A percentile compares a stretch with the other conserved stretches of the same genome.
These are phyloP conservation scores for Petrophora chlorosata DNA, from an alignment of 2,888 invertebrate genomes.

Conservation along the genomic window DNA sequence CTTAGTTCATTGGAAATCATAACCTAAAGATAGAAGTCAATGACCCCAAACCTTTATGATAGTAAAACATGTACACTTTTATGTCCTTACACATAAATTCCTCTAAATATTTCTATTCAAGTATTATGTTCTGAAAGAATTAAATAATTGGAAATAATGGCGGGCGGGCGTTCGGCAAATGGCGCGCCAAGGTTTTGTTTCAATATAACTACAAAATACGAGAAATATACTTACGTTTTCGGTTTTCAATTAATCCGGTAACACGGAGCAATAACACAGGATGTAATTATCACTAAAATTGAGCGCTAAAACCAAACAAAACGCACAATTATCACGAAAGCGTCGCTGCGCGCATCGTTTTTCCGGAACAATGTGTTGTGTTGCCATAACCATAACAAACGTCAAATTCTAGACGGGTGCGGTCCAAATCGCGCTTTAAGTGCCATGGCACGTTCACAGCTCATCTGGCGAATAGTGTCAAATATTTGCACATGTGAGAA, in stretches of 20 bases:
- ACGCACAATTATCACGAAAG: conserved; percentile 50
- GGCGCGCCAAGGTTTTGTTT: conserved; percentile 52
- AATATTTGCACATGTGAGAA: too few species aligned
- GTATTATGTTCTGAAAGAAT: neutral
- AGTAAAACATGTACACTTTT: too few species aligned
- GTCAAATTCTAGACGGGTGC: neutral
- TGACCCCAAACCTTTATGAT: neutral
- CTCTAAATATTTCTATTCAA: too few species aligned
- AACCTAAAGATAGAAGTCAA: conserved; percentile 11
- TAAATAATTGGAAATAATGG: conserved; percentile 57
- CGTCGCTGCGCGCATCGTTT: conserved; percentile 59
- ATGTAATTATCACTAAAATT: conserved; percentile 46
- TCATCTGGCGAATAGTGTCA: too few species aligned
- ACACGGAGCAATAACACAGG: conserved; percentile 49
- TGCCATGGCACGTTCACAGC: too few species aligned
- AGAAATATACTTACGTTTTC: conserved; percentile 55
- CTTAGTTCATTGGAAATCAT: too few species aligned
- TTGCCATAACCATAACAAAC: conserved; percentile 31
- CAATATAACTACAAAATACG: conserved; percentile 28
- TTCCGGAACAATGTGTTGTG: conserved; percentile 46
- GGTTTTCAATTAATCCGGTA: conserved; percentile 45
- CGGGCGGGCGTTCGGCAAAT: conserved; percentile 67
- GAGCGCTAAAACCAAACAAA: conserved; percentile 48
- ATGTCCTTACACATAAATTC: neutral
- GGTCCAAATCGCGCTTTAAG: too few species aligned